Conservation (phyloP, 2,113 vertebrate species). For the Lethenteron camtschaticum region DNA sequence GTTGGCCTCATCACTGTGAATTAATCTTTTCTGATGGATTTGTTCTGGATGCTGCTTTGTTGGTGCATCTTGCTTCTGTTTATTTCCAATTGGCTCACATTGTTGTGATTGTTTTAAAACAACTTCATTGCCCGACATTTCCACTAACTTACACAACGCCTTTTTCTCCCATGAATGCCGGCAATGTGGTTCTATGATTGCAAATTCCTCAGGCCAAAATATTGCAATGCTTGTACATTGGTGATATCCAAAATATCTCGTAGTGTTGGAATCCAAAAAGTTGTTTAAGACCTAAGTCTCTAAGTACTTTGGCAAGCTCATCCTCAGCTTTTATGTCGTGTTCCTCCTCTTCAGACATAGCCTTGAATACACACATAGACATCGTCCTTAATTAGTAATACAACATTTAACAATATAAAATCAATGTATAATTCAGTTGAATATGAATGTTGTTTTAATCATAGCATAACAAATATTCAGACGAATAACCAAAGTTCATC, state of each 20-base stretch:
- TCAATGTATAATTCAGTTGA: too few species aligned
- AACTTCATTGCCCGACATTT: background rate
- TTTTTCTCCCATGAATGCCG: constrained; percentile 11
- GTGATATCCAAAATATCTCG: constrained; percentile 9
- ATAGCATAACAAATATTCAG: too few species aligned
- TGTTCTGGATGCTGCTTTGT: constrained; percentile 7
- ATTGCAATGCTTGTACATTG: constrained; percentile 12
- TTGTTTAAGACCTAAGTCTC: constrained; percentile 11
- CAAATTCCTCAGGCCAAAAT: constrained; percentile 13
- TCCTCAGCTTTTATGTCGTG: background rate
- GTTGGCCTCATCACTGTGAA: constrained; percentile 1
- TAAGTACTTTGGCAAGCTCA: constrained; percentile 12
- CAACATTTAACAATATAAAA: too few species aligned
- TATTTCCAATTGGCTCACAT: constrained; percentile 4
- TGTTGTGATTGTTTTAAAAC: background rate
- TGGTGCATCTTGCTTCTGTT: background rate
- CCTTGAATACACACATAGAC: too few species aligned
- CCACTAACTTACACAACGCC: constrained; percentile 13
- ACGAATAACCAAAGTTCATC: too few species aligned
- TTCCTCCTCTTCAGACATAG: fast-evolving
- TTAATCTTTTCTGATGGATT: constrained; percentile 1
- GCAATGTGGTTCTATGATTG: constrained; percentile 10
- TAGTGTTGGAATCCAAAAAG: constrained; percentile 15
- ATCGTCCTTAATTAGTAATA: too few species aligned
- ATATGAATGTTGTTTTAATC: too few species aligned